phyloP scores from a whole-genome alignment of 1,140 invertebrate species.

The Aphaenogaster floridana region DNA sequence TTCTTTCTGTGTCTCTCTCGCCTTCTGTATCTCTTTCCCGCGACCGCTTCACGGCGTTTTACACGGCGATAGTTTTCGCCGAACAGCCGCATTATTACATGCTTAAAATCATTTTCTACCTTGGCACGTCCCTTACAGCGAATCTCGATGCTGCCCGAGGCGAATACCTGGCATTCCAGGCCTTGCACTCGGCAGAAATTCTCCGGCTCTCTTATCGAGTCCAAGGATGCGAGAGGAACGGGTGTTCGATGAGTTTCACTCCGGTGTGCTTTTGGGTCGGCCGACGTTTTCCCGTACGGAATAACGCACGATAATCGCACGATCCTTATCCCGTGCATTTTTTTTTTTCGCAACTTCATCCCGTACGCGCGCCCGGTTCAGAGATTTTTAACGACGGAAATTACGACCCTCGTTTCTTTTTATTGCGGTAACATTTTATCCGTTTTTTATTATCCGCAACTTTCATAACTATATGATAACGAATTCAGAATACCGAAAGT shows the following conservation, averaged over 20 bases:
- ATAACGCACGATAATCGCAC: constrained; percentile 46
- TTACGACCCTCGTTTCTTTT: constrained; percentile 41
- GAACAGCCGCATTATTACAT: constrained; percentile 60
- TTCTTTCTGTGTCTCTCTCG: background rate
- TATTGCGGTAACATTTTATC: constrained; percentile 17
- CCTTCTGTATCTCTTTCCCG: constrained; percentile 8
- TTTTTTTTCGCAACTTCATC: constrained; percentile 34
- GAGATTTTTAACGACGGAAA: constrained; percentile 33
- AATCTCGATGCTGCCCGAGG: constrained; percentile 60
- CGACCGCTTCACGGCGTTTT: constrained; percentile 42
- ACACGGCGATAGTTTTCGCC: constrained; percentile 58
- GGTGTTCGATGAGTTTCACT: constrained; percentile 59
- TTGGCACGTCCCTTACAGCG: constrained; percentile 59
- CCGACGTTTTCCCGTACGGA: constrained; percentile 47
- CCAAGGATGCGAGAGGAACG: constrained; percentile 60
- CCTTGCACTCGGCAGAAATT: constrained; percentile 64
- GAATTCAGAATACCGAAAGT: constrained; percentile 20
- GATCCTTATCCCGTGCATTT: constrained; percentile 25
- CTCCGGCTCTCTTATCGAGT: constrained; percentile 61
- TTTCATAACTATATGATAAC: constrained; percentile 1
- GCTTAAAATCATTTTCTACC: constrained; percentile 65
- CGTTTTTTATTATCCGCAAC: background rate
- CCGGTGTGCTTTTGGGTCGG: constrained; percentile 55
- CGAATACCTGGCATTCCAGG: constrained; percentile 57
- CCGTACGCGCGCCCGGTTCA: background rate